A percentile compares a stretch with the other conserved stretches of the same genome.
Conservation (phyloP, 1,140 invertebrate genomes). For the Helicoverpa armigera region DNA sequence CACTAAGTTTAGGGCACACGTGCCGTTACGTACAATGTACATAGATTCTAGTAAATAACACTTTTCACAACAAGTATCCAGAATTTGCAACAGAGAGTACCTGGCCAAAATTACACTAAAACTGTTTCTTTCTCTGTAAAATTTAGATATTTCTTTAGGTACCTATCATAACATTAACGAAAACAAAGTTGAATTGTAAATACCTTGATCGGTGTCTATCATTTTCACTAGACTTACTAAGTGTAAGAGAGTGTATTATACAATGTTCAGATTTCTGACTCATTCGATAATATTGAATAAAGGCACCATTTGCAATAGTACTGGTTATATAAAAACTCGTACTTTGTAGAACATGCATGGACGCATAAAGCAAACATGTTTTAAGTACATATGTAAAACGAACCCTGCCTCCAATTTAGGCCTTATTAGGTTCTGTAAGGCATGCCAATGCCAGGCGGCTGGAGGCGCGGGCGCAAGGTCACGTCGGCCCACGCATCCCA, state of each 20-base stretch:
- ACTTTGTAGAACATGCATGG: neutral
- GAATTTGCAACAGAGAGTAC: neutral
- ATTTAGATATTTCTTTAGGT: too few relatives aligned
- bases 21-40: too few relatives aligned
- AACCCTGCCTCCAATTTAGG: constrained; percentile 43
- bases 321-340: neutral
- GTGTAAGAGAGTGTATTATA: too few relatives aligned
- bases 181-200: too few relatives aligned
- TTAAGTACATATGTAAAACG: neutral
- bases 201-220: too few relatives aligned
- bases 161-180: too few relatives aligned
- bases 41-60: neutral
- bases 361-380: constrained; percentile 16
- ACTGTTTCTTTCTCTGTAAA: too few relatives aligned
- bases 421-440: constrained; percentile 42
- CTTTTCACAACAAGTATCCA: neutral
- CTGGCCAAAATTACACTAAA: neutral
- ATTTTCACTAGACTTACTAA: too few relatives aligned
- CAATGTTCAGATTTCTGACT: too few relatives aligned
- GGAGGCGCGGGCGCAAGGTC: constrained; percentile 45
- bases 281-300: neutral
- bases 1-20: neutral
- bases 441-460: constrained; percentile 47
- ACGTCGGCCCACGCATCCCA: constrained; percentile 41
- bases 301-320: neutral